Evolutionary conservation across 35 echinoderm and acorn worm genomes (phyloP).

Genomic region (Amphiura filiformis): DNA sequence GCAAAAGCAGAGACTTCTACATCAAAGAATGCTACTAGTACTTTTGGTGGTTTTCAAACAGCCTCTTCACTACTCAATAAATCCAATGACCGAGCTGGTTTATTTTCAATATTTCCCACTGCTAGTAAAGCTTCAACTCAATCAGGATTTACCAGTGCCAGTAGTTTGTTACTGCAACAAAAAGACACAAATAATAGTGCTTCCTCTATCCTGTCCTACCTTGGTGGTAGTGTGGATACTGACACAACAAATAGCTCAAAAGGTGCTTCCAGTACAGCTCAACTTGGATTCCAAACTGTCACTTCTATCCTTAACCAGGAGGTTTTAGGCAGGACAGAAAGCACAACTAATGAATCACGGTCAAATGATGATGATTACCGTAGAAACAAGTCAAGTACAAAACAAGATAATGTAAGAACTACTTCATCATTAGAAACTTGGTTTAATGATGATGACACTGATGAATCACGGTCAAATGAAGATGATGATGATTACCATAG

Average conservation of each 20-base stretch:
- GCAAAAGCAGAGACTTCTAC: not conserved
- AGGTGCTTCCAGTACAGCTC: not conserved
- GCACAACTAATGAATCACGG: not conserved
- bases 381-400: not conserved
- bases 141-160: not conserved
- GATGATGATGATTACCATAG: not conserved
- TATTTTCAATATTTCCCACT: not conserved
- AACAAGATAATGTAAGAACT: not conserved
- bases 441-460: not conserved
- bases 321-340: not conserved
- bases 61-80: slow-evolving; percentile 45
- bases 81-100: not conserved
- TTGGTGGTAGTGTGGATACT: not conserved
- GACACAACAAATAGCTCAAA: not conserved
- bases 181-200: not conserved
- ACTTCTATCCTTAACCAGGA: not conserved
- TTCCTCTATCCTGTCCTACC: not conserved
- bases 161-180: not conserved
- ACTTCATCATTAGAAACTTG: not conserved
- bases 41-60: slow-evolving; percentile 48
- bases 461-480: not conserved
- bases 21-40: not conserved
- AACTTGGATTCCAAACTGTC: slow-evolving; percentile 15
- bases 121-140: not conserved
- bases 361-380: not conserved